These are phyloP conservation scores for Temnothorax ravouxi DNA, from an alignment of 2,888 invertebrate species.

Conservation along the genomic window DNA sequence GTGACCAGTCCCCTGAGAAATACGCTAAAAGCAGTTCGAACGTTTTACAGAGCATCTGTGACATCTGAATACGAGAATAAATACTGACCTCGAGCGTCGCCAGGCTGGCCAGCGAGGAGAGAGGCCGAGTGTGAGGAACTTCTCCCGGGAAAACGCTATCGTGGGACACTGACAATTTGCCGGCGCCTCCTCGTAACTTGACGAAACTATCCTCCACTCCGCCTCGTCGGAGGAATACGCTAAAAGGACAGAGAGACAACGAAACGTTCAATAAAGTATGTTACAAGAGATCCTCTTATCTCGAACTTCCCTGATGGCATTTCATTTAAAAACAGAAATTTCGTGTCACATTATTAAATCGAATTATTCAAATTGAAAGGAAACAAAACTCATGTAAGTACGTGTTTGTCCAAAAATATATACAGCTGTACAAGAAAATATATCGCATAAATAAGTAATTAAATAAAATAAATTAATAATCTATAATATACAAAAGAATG, in stretches of 20 bases:
- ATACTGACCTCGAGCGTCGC: constrained; percentile 83
- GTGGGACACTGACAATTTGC: constrained; percentile 94
- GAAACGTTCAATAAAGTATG: not conserved
- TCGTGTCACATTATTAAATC: not conserved
- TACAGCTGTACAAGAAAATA: not conserved
- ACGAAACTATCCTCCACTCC: constrained; percentile 81
- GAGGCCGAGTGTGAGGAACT: constrained; percentile 83
- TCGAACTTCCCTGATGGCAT: not conserved
- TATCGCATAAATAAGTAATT: not conserved
- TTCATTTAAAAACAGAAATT: constrained; percentile 2
- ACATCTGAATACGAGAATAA: constrained; percentile 41
- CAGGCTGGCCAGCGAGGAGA: constrained; percentile 83
- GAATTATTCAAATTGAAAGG: not conserved
- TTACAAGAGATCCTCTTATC: not conserved
- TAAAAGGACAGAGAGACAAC: constrained; percentile 70
- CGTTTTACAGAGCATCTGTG: not conserved
- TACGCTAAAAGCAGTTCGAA: constrained; percentile 13
- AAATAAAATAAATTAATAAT: not conserved
- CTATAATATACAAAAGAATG: not conserved
- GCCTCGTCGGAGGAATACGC: constrained; percentile 80
- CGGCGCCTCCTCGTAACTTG: constrained; percentile 85
- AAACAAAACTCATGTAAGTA: not conserved
- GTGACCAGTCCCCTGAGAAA: constrained; percentile 5
- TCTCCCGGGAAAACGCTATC: constrained; percentile 96
- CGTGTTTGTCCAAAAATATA: not conserved